A percentile compares a stretch with the other conserved stretches of the same genome.
phyloP scores from a whole-genome alignment of 2,888 invertebrate species.

The Drosophila nigritarsus region DNA sequence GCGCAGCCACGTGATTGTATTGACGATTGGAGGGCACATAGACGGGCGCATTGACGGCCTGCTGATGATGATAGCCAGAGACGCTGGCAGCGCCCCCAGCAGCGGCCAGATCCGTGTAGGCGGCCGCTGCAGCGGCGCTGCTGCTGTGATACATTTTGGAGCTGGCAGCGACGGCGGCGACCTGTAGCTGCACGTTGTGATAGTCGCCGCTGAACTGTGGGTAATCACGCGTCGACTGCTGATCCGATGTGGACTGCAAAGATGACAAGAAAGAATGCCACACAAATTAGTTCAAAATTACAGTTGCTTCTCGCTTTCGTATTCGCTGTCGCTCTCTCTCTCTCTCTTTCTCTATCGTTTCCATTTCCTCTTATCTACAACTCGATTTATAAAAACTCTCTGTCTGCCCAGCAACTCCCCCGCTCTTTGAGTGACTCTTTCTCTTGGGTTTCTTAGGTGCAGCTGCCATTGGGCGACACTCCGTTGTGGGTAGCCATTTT shows the following conservation, averaged over 20 bases:
- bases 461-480: conserved; percentile 60
- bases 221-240: conserved; percentile 74
- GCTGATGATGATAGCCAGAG: conserved; percentile 83
- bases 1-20: conserved; percentile 86
- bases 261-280: conserved; percentile 3
- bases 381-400: conserved; percentile 2
- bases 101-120: conserved; percentile 80
- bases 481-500: conserved; percentile 67
- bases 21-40: conserved; percentile 89
- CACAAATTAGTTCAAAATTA: conserved; percentile 22
- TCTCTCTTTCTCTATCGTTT: neutral
- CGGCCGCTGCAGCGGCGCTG: conserved; percentile 75
- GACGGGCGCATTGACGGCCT: conserved; percentile 87
- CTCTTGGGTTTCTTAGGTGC: conserved; percentile 14
- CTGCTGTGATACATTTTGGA: conserved; percentile 85
- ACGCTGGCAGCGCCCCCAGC: conserved; percentile 76
- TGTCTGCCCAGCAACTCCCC: conserved; percentile 17
- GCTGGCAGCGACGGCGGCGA: conserved; percentile 58
- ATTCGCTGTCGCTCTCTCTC: neutral
- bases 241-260: conserved; percentile 79
- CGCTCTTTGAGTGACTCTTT: conserved; percentile 10
- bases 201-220: conserved; percentile 62
- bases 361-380: neutral
- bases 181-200: conserved; percentile 63
- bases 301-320: neutral